A percentile compares a stretch with the other conserved stretches of the same genome.
These are phyloP conservation scores for Heliothis peltigera DNA, from an alignment of 2,888 invertebrate genomes.

Conservation along the genomic window DNA sequence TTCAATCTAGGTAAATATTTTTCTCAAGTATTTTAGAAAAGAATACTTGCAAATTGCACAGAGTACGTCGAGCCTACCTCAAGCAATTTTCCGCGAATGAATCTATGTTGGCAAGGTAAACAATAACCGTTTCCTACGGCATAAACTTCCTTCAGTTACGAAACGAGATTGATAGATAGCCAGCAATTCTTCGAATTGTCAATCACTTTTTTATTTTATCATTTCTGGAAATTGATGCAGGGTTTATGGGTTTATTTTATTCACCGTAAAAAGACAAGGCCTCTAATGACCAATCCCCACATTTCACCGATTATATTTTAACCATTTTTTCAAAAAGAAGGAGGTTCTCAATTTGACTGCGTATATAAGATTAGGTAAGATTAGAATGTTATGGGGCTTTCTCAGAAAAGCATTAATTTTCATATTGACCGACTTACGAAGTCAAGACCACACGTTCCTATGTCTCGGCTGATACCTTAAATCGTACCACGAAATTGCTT, in stretches of 20 bases:
- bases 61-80: constrained; percentile 16
- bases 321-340: too few relatives aligned
- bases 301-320: background rate
- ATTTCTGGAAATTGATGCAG: background rate
- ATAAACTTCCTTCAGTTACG: constrained; percentile 33
- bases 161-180: constrained; percentile 12
- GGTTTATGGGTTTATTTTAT: background rate
- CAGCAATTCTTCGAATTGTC: constrained; percentile 4
- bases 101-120: constrained; percentile 22
- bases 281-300: background rate
- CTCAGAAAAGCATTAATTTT: background rate
- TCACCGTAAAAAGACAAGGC: background rate
- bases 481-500: background rate
- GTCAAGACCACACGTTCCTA: background rate
- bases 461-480: background rate
- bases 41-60: background rate
- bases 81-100: constrained; percentile 27
- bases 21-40: too few relatives aligned
- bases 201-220: background rate
- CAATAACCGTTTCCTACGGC: constrained; percentile 16
- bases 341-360: too few relatives aligned
- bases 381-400: background rate
- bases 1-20: too few relatives aligned
- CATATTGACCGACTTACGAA: background rate
- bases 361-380: background rate